Conservation (phyloP, 2,888 invertebrate species). For the Agrochola lota region DNA sequence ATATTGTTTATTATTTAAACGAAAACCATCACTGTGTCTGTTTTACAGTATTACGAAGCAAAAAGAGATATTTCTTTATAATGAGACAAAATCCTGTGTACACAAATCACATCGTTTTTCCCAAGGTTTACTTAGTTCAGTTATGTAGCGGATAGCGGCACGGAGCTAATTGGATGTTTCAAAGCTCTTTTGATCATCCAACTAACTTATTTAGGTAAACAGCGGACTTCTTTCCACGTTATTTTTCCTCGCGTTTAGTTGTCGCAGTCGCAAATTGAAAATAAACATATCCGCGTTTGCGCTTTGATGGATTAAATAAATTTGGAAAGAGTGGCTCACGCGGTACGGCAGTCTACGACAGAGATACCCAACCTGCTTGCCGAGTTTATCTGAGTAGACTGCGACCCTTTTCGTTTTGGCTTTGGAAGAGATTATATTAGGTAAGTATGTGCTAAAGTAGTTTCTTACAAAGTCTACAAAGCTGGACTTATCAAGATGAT, state of each 20-base stretch:
- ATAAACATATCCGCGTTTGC: constrained; percentile 75
- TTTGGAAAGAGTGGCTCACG: constrained; percentile 25
- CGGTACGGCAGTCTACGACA: background rate
- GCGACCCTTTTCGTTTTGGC: constrained; percentile 3
- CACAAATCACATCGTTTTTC: constrained; percentile 20
- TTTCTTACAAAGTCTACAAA: background rate
- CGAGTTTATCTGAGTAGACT: background rate
- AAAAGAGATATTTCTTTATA: constrained; percentile 7
- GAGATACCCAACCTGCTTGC: constrained; percentile 11
- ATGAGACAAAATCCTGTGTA: constrained; percentile 6
- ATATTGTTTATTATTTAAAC: background rate
- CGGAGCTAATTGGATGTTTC: constrained; percentile 56
- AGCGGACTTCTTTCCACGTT: constrained; percentile 42
- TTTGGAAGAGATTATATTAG: background rate
- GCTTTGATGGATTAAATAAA: constrained; percentile 73
- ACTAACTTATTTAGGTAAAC: constrained; percentile 63
- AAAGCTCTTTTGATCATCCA: constrained; percentile 64
- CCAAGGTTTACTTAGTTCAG: constrained; percentile 23
- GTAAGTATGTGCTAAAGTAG: background rate
- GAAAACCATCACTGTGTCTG: background rate
- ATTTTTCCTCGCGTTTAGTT: constrained; percentile 45
- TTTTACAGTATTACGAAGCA: background rate
- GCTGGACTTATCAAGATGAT: background rate
- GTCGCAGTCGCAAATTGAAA: constrained; percentile 73
- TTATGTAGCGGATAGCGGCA: constrained; percentile 38